Base-by-base conservation (phyloP, 2,888 invertebrate genomes). In the Autographa pulchrina region DNA sequence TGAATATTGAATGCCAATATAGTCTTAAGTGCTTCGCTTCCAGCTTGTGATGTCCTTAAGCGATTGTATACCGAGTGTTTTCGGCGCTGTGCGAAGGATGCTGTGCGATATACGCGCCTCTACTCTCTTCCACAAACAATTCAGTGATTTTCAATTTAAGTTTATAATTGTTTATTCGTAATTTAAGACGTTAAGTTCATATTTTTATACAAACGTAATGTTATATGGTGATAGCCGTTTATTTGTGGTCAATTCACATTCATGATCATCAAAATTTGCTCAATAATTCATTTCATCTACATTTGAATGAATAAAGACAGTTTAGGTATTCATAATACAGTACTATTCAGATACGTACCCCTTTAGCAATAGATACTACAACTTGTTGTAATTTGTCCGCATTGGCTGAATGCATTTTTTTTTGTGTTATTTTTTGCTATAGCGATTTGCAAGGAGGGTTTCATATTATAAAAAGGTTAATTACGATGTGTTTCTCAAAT, bases 21-120 rank as follows among this genome's bases (percentile, higher is more conserved):
- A 85, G 84, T 77, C 72, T 73, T 85, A 85, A 84, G 85, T 60
- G 85, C 85, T 85, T 84, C 32, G 85, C 85, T 85, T 82, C 70
- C 75, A 59, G 76, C 83, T 85, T 78, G 72, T 77, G 74, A 76
- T 71, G 75, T 68, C 62, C 72, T 72, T 65, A 72, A 74, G 83
- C 84, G 82, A 84, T 65, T 84, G 75, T 79, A 67, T 77, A 77
- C 54, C 25, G 7, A 25, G 14, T 56, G 48, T 81, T 73, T 62
- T 75, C 41, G 62, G 48, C 62, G 82, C 81, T 74, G 62, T 56
- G 84, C 81, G 77, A 65, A 68, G 31, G 65, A 61, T 62, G 82
- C 82, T 78, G 62, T 70, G 80, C 78, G 74, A 48, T 48, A 16
- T 48, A 48, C 48, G 48, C 48, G 56, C 70, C 70, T 59, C 68